Evolutionary conservation across 2,113 vertebrate species (phyloP), one percentile per base, ranked within the genome.

Genomic region (Takifugu bimaculatus): DNA sequence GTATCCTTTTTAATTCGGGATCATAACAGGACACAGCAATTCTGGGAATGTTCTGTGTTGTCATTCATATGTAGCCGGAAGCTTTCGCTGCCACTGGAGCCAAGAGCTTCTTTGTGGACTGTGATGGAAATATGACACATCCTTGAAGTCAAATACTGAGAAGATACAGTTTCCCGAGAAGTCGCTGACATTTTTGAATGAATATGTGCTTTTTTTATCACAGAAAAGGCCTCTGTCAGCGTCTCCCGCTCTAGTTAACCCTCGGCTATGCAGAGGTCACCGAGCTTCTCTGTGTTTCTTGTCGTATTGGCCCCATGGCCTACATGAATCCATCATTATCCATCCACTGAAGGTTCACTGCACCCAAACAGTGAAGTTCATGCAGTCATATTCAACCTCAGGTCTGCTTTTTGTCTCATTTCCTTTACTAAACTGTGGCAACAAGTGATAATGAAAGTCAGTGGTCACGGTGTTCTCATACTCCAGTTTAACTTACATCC

Each of bases 271-370:
- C 47, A 20, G 25, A 25, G 52, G 43, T 67, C 64, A 29, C 28
- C 29, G 27, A 58, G 61, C 50, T 55, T 63, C 50, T 29, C 27
- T 20, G 39, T 68, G 58, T 20, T 61, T 59, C 54, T 45, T 65
- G 20, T 68, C 60, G 54, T 58, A 79, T 66, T 44, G 62, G 60
- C 57, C 54, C 47, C 42, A 11, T 47, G 56, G 43, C 71, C 68
- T 64, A 55, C 56, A 63, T 67, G 70, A 74, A 74, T 70, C 62
- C 60, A 13, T 32, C 71, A 63, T 69, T 72, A 74, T 74, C 64
- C 60, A n/a, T 32, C 71, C 74, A 55, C 69, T 52, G 26, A 32
- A 54, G 69, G 50, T 72, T 70, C 72, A 79, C 79, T 83, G 68
- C 63, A 63, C 54, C 32, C 39, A 28, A 67, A 73, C 45, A 58